A percentile compares a stretch with the other conserved stretches of the same genome.
These are phyloP conservation scores for Idris sp. DNA, from an alignment of 1,140 invertebrate species.

Conservation along the genomic window DNA sequence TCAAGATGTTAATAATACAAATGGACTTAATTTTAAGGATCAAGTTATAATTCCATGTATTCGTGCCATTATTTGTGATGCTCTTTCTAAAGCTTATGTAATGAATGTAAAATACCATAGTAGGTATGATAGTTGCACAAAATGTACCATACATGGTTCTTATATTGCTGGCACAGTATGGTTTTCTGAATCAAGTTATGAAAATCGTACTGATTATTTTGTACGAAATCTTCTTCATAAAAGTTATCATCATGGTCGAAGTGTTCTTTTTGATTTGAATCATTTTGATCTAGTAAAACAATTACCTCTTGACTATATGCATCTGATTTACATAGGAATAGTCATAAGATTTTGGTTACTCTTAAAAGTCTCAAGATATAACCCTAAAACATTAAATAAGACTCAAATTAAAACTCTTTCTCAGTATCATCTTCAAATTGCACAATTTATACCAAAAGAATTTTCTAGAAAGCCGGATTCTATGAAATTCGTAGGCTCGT, in stretches of 20 bases:
- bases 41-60: conserved; percentile 2
- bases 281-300: conserved; percentile 28
- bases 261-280: conserved; percentile 11
- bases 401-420: no score
- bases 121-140: conserved; percentile 69
- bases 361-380: no score
- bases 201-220: conserved; percentile 8
- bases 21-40: conserved; percentile 9
- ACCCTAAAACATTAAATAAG: no score
- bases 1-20: conserved; percentile 6
- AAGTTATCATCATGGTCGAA: conserved; percentile 16
- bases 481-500: no score
- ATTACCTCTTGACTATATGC: no score
- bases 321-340: no score
- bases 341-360: no score
- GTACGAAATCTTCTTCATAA: conserved; percentile 7
- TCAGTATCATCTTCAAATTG: no score
- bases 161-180: conserved; percentile 31
- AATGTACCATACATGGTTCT: conserved; percentile 65
- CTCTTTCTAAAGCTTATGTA: conserved; percentile 70
- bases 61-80: conserved; percentile 67
- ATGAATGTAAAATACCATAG: conserved; percentile 66
- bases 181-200: conserved; percentile 40
- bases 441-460: no score
- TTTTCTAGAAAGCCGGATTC: no score